Evolutionary conservation across 2,797 vertebrate species (phyloP).

Genomic region (Pelodytes ibericus): DNA sequence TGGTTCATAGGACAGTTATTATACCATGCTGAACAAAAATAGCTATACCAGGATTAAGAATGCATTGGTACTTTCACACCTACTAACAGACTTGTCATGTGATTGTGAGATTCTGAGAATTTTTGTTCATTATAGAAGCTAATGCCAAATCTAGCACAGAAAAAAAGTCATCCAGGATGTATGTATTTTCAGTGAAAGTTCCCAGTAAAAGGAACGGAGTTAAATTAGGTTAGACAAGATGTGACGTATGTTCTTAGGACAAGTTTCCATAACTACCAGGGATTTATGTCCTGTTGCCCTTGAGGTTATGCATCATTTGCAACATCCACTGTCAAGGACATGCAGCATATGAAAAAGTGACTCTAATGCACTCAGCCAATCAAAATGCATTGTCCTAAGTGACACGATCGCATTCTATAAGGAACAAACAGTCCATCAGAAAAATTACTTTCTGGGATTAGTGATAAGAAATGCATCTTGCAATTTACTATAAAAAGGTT

Average conservation of each 20-base stretch:
- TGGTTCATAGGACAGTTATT: constrained; percentile 30
- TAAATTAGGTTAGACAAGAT: constrained; percentile 11
- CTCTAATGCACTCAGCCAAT: neutral
- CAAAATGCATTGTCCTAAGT: neutral
- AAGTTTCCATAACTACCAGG: neutral
- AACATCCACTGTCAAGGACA: neutral
- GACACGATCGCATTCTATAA: neutral
- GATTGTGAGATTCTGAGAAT: too few species aligned
- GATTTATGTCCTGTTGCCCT: constrained; percentile 7
- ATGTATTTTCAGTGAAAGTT: neutral
- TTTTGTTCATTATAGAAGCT: too few species aligned
- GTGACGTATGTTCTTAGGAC: constrained; percentile 16
- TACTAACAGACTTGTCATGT: neutral
- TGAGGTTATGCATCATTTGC: neutral
- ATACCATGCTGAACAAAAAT: constrained; percentile 21
- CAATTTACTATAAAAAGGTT: too few species aligned
- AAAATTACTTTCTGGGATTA: too few species aligned
- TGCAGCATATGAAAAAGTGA: neutral
- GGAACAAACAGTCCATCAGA: neutral
- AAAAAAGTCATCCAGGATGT: neutral
- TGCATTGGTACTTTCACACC: constrained; percentile 1
- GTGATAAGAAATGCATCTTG: too few species aligned
- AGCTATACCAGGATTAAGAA: constrained; percentile 2
- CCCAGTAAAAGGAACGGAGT: neutral
- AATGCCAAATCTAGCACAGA: neutral